phyloP scores from a whole-genome alignment of 1,140 invertebrate species.

The Drosophila ananassae region DNA sequence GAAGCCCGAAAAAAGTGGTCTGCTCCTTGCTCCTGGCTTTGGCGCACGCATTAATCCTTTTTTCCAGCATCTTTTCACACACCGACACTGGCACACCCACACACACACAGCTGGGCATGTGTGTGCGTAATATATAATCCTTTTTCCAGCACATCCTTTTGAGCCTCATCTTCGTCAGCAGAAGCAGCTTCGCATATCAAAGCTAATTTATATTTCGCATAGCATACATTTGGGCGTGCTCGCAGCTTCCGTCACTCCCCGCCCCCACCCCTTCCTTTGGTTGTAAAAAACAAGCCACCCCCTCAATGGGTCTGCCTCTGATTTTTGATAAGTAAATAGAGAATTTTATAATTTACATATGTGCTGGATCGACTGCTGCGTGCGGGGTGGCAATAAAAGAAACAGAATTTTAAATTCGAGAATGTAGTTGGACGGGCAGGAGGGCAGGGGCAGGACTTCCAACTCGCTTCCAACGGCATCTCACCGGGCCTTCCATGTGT shows the following conservation, averaged over 20 bases:
- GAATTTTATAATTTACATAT: constrained; percentile 65
- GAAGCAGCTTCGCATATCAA: constrained; percentile 71
- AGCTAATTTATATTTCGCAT: constrained; percentile 80
- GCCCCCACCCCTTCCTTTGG: background rate
- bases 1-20: constrained; percentile 21
- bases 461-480: constrained; percentile 6
- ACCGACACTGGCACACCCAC: constrained; percentile 15
- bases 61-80: constrained; percentile 78
- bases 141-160: constrained; percentile 57
- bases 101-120: constrained; percentile 48
- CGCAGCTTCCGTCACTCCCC: constrained; percentile 35
- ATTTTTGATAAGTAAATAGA: constrained; percentile 83
- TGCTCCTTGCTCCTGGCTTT: constrained; percentile 54
- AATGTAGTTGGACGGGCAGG: constrained; percentile 68
- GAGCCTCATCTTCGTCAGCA: constrained; percentile 59
- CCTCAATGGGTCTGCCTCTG: constrained; percentile 42
- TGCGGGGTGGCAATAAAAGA: constrained; percentile 68
- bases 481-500: constrained; percentile 23
- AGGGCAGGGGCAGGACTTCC: background rate
- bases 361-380: background rate
- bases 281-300: constrained; percentile 10
- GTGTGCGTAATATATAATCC: constrained; percentile 72
- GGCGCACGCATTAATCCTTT: constrained; percentile 77
- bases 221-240: constrained; percentile 74
- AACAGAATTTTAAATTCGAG: constrained; percentile 82